Conservation (phyloP, 2,797 vertebrate genomes). For the Halcyon leucocephala region DNA sequence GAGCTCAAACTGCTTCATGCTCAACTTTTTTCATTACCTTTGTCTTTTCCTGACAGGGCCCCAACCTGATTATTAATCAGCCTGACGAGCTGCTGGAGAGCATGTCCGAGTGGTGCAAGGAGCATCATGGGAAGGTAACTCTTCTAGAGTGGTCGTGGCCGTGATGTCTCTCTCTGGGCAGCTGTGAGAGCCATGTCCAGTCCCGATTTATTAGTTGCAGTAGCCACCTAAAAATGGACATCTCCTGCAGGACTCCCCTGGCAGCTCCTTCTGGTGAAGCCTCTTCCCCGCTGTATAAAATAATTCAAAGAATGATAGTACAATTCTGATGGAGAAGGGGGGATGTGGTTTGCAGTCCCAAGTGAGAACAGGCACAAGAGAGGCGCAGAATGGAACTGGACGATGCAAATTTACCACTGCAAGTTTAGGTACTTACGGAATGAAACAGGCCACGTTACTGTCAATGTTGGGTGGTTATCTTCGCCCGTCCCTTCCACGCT, state of each 20-base stretch:
- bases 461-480: background rate
- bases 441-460: background rate
- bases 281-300: background rate
- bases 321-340: background rate
- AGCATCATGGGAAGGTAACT: slow-evolving; percentile 93
- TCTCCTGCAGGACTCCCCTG: background rate
- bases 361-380: background rate
- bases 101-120: slow-evolving; percentile 97
- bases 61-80: slow-evolving; percentile 94
- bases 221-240: rapidly evolving
- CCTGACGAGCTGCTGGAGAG: slow-evolving; percentile 89
- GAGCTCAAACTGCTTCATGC: background rate
- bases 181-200: rapidly evolving
- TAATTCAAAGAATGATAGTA: background rate
- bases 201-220: rapidly evolving
- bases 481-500: rapidly evolving
- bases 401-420: background rate
- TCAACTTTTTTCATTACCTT: background rate
- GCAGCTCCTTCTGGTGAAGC: rapidly evolving
- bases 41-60: slow-evolving; percentile 81
- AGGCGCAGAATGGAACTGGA: rapidly evolving
- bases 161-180: background rate
- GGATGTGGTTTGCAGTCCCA: background rate
- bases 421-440: background rate
- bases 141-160: background rate